Percentiles rank a stretch among this genome's conserved stretches.
These are phyloP conservation scores for Pangasius larnaudii DNA, from an alignment of 2,797 vertebrate genomes.

Conservation along the genomic window DNA sequence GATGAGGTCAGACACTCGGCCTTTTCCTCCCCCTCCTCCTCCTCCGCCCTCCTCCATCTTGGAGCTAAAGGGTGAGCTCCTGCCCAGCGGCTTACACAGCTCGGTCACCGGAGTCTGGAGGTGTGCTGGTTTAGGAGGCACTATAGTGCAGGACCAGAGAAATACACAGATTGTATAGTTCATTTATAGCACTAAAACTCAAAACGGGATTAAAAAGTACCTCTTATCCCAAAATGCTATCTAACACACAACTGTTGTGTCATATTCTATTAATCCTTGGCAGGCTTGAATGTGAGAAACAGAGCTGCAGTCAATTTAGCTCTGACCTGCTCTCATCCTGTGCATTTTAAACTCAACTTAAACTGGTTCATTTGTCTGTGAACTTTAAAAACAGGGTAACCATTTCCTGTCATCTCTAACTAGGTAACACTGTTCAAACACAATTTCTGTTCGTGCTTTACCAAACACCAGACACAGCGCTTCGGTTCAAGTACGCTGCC, in stretches of 20 bases:
- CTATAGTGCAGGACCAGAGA: constrained; percentile 58
- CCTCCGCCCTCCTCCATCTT: constrained; percentile 69
- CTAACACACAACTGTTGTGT: not conserved
- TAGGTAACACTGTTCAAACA: not conserved
- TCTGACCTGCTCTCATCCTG: not conserved
- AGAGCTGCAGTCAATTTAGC: not conserved
- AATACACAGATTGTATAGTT: constrained; percentile 4
- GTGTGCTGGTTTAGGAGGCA: constrained; percentile 78
- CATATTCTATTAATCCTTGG: not conserved
- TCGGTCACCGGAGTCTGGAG: constrained; percentile 76
- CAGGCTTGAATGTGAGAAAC: not conserved
- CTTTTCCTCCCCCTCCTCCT: constrained; percentile 61
- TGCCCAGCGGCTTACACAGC: constrained; percentile 55
- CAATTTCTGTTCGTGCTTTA: not conserved
- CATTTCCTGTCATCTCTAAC: not conserved
- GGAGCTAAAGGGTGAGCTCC: constrained; percentile 37
- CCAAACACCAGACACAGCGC: not conserved
- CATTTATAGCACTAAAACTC: not conserved
- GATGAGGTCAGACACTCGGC: constrained; percentile 79
- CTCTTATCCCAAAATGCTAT: not conserved
- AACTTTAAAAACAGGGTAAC: not conserved
- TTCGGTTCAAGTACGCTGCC: not conserved
- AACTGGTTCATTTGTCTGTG: not conserved
- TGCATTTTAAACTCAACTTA: not conserved
- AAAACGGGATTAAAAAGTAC: not conserved